Conservation (phyloP, 2,113 vertebrate genomes). For the Parotia lawesii region DNA sequence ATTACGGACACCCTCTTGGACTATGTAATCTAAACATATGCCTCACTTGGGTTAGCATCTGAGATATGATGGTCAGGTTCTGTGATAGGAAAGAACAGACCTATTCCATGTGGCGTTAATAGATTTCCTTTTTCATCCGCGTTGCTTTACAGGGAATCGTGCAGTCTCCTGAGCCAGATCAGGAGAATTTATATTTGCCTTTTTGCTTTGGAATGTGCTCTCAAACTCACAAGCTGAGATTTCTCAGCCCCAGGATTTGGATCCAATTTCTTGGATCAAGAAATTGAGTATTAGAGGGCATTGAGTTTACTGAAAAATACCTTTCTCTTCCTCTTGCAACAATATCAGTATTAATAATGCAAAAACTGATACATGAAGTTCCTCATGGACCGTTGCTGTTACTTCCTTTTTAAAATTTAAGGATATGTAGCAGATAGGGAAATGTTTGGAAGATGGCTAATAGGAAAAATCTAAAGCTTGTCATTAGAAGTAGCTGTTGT, state of each 20-base stretch:
- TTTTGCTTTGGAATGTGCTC: neutral
- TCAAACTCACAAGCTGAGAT: neutral
- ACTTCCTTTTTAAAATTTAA: neutral
- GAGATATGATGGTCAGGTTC: neutral
- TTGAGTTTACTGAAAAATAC: neutral
- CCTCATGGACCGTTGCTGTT: neutral
- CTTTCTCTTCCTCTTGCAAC: neutral
- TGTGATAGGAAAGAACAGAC: neutral
- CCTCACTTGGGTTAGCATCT: neutral
- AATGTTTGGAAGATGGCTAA: neutral
- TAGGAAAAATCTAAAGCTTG: neutral
- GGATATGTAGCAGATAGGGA: neutral
- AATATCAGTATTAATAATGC: neutral
- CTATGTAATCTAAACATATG: neutral
- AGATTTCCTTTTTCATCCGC: rapidly evolving
- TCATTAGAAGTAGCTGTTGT: neutral
- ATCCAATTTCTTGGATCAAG: neutral
- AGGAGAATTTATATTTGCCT: neutral
- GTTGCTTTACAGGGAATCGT: neutral
- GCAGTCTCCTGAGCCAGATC: neutral
- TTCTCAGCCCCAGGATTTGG: neutral
- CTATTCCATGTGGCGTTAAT: neutral
- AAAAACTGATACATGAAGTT: neutral
- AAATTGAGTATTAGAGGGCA: neutral
- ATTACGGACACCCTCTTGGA: neutral